Evolutionary conservation across 2,888 invertebrate genomes (phyloP).

Genomic region (Polymixis lichenea): DNA sequence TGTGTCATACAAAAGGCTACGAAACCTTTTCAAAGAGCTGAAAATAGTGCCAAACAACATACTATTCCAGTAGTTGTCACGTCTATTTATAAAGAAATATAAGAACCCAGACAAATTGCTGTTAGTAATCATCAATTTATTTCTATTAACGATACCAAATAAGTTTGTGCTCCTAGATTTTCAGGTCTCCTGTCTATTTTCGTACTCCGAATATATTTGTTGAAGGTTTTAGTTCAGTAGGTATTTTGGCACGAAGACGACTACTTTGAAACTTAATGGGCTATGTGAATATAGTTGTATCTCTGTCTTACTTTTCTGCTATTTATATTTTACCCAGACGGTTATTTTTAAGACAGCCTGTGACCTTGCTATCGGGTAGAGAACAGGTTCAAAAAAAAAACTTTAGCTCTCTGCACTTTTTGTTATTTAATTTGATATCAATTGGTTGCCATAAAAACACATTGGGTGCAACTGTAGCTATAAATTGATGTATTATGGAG

Average conservation of each 20-base stretch:
- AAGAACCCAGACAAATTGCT: slow-evolving; percentile 5
- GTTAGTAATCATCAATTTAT: slow-evolving; percentile 9
- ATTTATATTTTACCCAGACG: slow-evolving; percentile 9
- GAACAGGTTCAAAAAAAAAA: too few relatives aligned
- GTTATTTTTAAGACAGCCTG: slow-evolving; percentile 9
- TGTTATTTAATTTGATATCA: not conserved
- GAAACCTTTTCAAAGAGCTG: too few relatives aligned
- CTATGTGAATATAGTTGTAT: slow-evolving; percentile 8
- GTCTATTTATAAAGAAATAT: not conserved
- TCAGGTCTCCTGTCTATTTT: not conserved
- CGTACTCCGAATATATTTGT: not conserved
- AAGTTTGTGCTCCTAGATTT: not conserved
- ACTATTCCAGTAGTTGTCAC: not conserved
- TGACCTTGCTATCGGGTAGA: not conserved
- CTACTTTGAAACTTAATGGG: slow-evolving; percentile 1
- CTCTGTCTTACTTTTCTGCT: not conserved
- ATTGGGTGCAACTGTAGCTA: too few relatives aligned
- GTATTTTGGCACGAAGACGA: slow-evolving; percentile 3
- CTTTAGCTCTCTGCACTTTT: too few relatives aligned
- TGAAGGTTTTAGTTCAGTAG: slow-evolving; percentile 1
- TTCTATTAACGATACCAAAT: not conserved
- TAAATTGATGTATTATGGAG: too few relatives aligned
- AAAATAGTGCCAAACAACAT: not conserved
- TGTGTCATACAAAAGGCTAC: too few relatives aligned
- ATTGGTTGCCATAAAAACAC: not conserved